These are phyloP conservation scores for Ochotona princeps DNA, from an alignment of 2,113 vertebrate species.

Conservation along the genomic window DNA sequence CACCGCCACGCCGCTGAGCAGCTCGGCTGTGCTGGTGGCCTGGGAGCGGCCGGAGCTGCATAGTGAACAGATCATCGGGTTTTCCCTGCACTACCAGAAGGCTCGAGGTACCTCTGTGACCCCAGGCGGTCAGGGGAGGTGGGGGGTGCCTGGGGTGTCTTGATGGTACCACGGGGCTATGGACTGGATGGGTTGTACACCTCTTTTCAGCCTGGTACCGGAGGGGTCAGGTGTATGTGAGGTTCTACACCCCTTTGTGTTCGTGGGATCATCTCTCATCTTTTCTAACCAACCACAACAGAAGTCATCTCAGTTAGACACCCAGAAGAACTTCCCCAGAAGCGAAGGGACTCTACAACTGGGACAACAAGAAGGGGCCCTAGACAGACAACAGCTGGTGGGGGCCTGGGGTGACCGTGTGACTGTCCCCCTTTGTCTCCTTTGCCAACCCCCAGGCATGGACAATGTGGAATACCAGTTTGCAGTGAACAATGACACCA, in stretches of 20 bases:
- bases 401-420: background rate
- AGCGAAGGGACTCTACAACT: background rate
- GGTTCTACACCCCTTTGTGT: background rate
- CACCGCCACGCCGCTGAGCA: constrained; percentile 90
- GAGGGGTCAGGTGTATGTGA: background rate
- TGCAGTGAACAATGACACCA: constrained; percentile 98
- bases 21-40: constrained; percentile 92
- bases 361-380: background rate
- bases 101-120: constrained; percentile 87
- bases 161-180: background rate
- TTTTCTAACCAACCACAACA: background rate
- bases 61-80: constrained; percentile 97
- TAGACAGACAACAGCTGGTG: background rate
- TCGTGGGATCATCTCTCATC: background rate
- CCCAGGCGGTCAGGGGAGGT: background rate
- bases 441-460: constrained; percentile 82
- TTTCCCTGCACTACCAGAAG: constrained; percentile 96
- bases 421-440: constrained; percentile 58
- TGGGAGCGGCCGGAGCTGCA: constrained; percentile 96
- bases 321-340: background rate
- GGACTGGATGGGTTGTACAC: background rate
- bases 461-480: constrained; percentile 97
- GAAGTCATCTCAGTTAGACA: background rate
- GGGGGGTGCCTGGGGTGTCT: background rate
- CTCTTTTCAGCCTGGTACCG: background rate